Percentiles rank a stretch among this genome's conserved stretches.
Conservation (phyloP, 92 coral and sea anemone species). For the Actinostola sp. region DNA sequence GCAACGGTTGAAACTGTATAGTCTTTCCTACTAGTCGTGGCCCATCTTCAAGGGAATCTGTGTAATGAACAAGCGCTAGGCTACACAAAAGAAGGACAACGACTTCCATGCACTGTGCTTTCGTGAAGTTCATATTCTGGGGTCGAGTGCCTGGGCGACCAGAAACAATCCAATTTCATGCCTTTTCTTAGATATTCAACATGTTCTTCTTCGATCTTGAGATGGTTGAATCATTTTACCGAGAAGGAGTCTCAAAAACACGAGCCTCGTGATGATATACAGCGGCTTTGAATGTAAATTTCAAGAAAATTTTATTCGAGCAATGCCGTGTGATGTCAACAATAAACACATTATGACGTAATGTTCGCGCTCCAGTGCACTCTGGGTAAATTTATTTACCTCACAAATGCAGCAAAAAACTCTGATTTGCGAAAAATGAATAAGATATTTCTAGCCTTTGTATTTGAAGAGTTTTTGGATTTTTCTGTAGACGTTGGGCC, state of each 20-base stretch:
- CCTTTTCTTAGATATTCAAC: not conserved
- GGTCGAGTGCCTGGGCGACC: conserved; percentile 18
- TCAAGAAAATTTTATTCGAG: conserved; percentile 12
- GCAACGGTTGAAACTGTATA: conserved; percentile 51
- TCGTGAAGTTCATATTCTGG: conserved; percentile 11
- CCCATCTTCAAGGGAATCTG: conserved; percentile 1
- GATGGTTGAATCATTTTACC: not conserved
- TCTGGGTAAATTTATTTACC: conserved; percentile 14
- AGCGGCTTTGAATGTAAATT: conserved; percentile 36
- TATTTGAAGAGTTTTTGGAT: not conserved
- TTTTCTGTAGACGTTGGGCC: too few species aligned
- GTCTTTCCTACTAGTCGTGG: conserved; percentile 40
- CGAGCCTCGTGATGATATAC: not conserved
- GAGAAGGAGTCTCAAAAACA: not conserved
- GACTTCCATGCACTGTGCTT: not conserved
- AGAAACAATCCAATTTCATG: conserved; percentile 12
- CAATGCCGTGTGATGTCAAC: conserved; percentile 46
- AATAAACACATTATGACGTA: conserved; percentile 39
- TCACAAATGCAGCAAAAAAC: not conserved
- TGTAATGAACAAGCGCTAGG: not conserved
- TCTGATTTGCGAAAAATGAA: not conserved
- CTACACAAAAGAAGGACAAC: conserved; percentile 12
- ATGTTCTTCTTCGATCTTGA: not conserved
- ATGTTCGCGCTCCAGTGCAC: conserved; percentile 40
- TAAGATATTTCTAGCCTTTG: not conserved